phyloP scores from a whole-genome alignment of 2,113 vertebrate species.

The Clinocottus analis region DNA sequence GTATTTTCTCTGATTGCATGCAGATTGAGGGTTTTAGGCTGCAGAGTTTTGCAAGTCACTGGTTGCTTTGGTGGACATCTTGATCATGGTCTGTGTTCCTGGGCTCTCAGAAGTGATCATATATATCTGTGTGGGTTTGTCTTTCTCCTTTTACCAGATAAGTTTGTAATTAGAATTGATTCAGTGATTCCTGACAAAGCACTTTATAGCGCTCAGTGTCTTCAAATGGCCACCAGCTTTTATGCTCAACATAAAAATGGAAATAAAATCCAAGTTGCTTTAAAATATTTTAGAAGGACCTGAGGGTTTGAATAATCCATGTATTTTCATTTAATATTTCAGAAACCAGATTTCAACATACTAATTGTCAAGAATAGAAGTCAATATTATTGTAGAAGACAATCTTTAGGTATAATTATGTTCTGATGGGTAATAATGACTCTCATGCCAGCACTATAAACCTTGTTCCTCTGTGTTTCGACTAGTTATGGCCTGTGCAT shows the following conservation, averaged over 20 bases:
- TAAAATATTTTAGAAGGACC: background rate
- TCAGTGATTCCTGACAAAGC: slow-evolving; percentile 57
- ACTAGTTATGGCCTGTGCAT: background rate
- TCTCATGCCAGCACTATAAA: background rate
- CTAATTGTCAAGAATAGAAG: background rate
- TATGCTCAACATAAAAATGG: slow-evolving; percentile 6
- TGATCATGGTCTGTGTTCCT: slow-evolving; percentile 21
- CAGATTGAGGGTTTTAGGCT: slow-evolving; percentile 14
- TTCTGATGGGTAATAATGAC: too few relatives aligned
- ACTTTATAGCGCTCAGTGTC: slow-evolving; percentile 7
- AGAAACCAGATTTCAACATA: background rate
- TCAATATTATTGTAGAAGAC: too few relatives aligned
- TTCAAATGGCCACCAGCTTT: background rate
- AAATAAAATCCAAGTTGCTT: background rate
- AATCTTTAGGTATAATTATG: background rate
- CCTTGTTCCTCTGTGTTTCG: background rate
- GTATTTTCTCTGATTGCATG: slow-evolving; percentile 37
- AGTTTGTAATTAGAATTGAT: slow-evolving; percentile 60
- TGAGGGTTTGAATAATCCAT: slow-evolving; percentile 2
- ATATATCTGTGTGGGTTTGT: slow-evolving; percentile 22
- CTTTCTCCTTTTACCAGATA: slow-evolving; percentile 13
- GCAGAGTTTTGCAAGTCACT: slow-evolving; percentile 36
- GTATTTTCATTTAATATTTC: background rate
- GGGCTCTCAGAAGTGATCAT: slow-evolving; percentile 3
- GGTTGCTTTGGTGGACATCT: slow-evolving; percentile 26